Base-by-base conservation (phyloP, 2,888 invertebrate species). In the Tromatobia lineatoria region DNA sequence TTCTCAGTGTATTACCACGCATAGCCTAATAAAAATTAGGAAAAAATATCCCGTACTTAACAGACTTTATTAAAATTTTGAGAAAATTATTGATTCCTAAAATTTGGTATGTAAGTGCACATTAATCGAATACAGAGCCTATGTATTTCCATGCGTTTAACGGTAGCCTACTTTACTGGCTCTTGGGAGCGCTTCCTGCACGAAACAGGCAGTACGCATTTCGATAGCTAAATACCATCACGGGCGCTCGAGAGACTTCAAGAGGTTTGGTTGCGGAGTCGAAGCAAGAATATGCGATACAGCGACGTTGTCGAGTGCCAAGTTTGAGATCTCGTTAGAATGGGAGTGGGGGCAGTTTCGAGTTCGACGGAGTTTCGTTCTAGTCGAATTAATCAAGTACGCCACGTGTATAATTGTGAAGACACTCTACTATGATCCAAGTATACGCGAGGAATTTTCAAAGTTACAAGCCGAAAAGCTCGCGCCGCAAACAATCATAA, bases 271-370 rank as follows among this genome's bases (percentile, higher is more conserved):
- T 64, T 42, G 18, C 42, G 45, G 59, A 73, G 82, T 67, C n/a
- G 15, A 64, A 61, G 54, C 71, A 69, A 73, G 80, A 84, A 84
- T 80, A 78, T 80, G 64, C 64, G 70, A 64, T 57, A 70, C 57
- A 38, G 59, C 57, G 82, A 52, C 57, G 67, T 70, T 23, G 82
- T 59, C 86, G 76, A 86, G 87, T 86, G 82, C 77, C 82, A 87
- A 88, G 88, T 87, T 86, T 64, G 69, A 80, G 86, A 87, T 78
- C 85, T 87, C 87, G 88, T 86, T 86, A 86, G 50, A 54, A 18
- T 3, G 15, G 64, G 42, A 29, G 66, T 13, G 25, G 67, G 77
- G 38, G 67, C 15, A 15, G 15, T 11, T 61, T 13, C 42, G 13
- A 79, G 50, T 77, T 73, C 47, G 29, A 42, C 45, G 59, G 29